Percentiles rank a stretch among this genome's conserved stretches.
phyloP scores from a whole-genome alignment of 2,797 vertebrate species.

The Danio kyathit region DNA sequence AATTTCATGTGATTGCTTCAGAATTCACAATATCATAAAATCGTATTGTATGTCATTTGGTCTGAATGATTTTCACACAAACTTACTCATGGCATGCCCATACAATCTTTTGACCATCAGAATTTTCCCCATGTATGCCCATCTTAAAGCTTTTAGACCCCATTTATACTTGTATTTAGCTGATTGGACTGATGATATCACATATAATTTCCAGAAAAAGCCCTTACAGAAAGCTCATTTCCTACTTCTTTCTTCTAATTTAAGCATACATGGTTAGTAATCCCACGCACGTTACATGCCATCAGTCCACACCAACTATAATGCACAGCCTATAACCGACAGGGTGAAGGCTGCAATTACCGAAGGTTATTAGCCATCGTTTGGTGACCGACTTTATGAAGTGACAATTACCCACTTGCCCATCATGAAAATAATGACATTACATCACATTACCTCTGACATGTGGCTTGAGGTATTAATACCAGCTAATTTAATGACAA shows the following conservation, averaged over 20 bases:
- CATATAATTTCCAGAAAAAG: too few species aligned
- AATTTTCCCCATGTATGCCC: too few species aligned
- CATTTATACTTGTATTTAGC: too few species aligned
- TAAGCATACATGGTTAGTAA: constrained; percentile 3
- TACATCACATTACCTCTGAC: constrained; percentile 42
- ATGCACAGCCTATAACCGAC: constrained; percentile 16
- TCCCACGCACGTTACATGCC: neutral
- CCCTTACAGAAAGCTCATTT: neutral
- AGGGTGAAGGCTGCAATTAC: constrained; percentile 29
- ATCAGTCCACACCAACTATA: constrained; percentile 31
- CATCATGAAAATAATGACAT: constrained; percentile 30
- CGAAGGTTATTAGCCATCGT: constrained; percentile 30
- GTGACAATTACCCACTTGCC: constrained; percentile 27
- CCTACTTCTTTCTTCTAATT: neutral
- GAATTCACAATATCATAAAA: too few species aligned
- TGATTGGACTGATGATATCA: too few species aligned
- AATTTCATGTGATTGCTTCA: too few species aligned
- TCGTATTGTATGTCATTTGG: too few species aligned
- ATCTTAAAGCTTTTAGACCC: too few species aligned
- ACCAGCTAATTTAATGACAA: constrained; percentile 45
- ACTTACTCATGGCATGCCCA: too few species aligned
- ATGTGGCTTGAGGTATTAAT: constrained; percentile 42
- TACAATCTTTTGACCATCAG: too few species aligned
- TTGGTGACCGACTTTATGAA: constrained; percentile 13
- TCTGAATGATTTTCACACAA: too few species aligned